Evolutionary conservation across 1,140 invertebrate genomes (phyloP), one percentile per base, ranked within the genome.

Genomic region (Sycophaga agraensis): DNA sequence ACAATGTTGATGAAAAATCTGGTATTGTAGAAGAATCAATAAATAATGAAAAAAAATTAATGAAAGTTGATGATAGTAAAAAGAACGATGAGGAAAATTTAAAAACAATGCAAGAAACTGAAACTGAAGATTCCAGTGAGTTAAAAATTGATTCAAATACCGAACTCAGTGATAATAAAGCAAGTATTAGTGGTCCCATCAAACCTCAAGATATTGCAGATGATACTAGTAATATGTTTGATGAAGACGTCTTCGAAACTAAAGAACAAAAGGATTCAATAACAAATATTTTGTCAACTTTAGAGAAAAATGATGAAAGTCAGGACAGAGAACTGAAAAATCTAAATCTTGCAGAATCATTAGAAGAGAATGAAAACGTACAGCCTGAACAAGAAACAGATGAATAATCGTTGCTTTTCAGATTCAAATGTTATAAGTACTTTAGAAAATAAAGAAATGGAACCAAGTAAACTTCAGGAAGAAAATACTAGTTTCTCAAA

Each of bases 241-340:
- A 63, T 34, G 35, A 56, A 40, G 16, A 31, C 9, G 21, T 28
- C 0, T 51, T 51, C 9, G 46, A 42, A 37, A 45, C 19, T 34
- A 51, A 51, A 16, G 48, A 57, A 21, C 46, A 51, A 37, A 8
- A 14, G 0, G 39, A 63, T 17, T 51, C 54, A 8, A 42, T 51
- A 49, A 19, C 54, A 2, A 58, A 51, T 50, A 7, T 63, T 16
- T 51, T 58, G 6, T 17, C 39, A 17, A 50, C 35, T 34, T 63
- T 57, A 11, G 45, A 57, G 37, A 63, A 57, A 24, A 21, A 72
- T 67, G 77, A 79, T 62, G n/a, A 19, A 4, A 40, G 14, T 1
- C 6, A 34, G 12, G 12, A 34, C 6, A 34, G 12, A 34, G 12
- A 7, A 34, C 12, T 34, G 31, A 34, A 34, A 34, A 34, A 34